A percentile compares a stretch with the other conserved stretches of the same genome.
These are phyloP conservation scores for Paracentrotus lividus DNA, from an alignment of 53 echinoderm and acorn worm genomes.

Conservation along the genomic window DNA sequence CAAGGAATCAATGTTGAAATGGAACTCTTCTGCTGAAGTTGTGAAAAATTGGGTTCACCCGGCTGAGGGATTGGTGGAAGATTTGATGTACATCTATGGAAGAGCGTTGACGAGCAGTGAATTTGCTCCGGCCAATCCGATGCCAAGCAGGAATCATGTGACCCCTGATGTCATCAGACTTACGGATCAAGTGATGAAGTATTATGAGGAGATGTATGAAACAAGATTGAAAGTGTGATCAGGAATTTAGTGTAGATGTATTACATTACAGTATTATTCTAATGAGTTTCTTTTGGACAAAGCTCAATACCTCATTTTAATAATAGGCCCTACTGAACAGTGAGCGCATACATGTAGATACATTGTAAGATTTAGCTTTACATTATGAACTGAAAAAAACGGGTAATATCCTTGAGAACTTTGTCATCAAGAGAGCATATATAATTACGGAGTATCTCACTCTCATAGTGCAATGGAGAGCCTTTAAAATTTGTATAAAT, in stretches of 20 bases:
- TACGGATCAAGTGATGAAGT: conserved; percentile 54
- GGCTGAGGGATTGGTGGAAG: background rate
- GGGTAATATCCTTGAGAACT: too few species aligned
- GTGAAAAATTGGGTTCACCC: conserved; percentile 39
- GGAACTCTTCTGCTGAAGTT: conserved; percentile 10
- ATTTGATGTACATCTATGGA: conserved; percentile 23
- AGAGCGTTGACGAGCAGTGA: conserved; percentile 32
- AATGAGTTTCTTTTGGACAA: background rate
- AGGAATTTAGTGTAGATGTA: background rate
- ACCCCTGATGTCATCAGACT: conserved; percentile 55
- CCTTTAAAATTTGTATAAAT: too few species aligned
- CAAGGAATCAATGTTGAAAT: conserved; percentile 3
- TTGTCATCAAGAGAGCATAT: too few species aligned
- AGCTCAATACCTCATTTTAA: background rate
- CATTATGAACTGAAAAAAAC: too few species aligned
- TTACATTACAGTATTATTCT: background rate
- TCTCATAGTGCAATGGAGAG: too few species aligned
- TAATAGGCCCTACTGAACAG: too few species aligned
- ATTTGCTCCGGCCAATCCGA: conserved; percentile 16
- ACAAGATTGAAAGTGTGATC: conserved; percentile 25
- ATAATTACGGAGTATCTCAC: too few species aligned
- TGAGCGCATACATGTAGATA: too few species aligned
- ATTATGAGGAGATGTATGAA: conserved; percentile 64
- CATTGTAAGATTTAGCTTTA: too few species aligned
- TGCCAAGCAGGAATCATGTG: conserved; percentile 44